Conservation (phyloP, 2,797 vertebrate genomes). For the Artibeus jamaicensis region DNA sequence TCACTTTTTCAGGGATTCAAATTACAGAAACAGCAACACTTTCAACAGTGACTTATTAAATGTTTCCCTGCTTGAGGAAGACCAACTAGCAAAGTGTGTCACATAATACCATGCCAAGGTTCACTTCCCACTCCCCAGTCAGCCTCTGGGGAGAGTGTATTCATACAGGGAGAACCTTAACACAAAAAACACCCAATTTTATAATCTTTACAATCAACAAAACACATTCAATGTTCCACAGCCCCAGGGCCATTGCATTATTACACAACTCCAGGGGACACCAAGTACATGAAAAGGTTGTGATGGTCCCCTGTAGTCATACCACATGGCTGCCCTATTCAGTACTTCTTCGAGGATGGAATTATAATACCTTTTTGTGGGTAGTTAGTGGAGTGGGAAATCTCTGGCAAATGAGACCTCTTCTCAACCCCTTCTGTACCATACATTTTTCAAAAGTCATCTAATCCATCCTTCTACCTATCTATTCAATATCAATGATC, state of each 20-base stretch:
- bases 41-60: not conserved
- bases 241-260: not conserved
- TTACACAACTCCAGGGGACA: not conserved
- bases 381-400: not conserved
- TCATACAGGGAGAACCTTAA: not conserved
- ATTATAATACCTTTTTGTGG: not conserved
- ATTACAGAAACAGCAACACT: not conserved
- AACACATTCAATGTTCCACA: not conserved
- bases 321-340: not conserved
- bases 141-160: not conserved
- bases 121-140: not conserved
- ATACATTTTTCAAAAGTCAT: not conserved
- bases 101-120: not conserved
- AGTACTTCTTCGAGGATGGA: not conserved
- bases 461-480: not conserved
- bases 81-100: not conserved
- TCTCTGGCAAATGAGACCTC: not conserved
- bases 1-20: not conserved
- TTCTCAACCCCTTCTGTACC: not conserved
- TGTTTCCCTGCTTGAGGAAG: not conserved
- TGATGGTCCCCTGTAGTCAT: not conserved
- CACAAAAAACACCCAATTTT: not conserved
- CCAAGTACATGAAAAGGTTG: not conserved
- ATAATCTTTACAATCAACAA: not conserved
- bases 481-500: not conserved